A percentile compares a stretch with the other conserved stretches of the same genome.
These are phyloP conservation scores for Mirza zaza DNA, from an alignment of 2,113 vertebrate genomes.

Conservation along the genomic window DNA sequence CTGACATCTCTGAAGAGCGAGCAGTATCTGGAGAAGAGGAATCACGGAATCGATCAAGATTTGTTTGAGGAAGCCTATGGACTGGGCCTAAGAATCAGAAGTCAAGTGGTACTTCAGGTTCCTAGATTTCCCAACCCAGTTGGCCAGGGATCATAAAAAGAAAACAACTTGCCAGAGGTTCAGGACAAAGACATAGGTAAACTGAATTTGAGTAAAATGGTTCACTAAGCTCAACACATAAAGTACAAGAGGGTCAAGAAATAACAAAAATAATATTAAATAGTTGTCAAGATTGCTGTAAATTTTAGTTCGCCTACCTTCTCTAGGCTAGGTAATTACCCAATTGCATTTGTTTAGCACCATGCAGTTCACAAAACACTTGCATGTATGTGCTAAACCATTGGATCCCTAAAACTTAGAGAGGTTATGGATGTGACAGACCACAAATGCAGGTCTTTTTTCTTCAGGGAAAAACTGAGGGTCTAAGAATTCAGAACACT, in stretches of 20 bases:
- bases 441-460: background rate
- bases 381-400: background rate
- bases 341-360: background rate
- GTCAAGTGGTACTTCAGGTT: background rate
- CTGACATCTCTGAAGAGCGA: background rate
- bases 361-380: background rate
- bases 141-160: background rate
- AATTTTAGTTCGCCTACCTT: background rate
- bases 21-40: background rate
- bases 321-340: background rate
- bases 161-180: too few species aligned
- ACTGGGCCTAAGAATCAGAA: background rate
- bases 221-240: background rate
- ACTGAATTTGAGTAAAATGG: background rate
- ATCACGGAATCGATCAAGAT: background rate
- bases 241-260: conserved; percentile 3
- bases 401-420: background rate
- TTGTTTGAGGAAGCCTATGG: background rate
- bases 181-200: background rate
- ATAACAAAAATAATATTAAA: background rate
- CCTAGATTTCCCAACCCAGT: background rate
- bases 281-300: background rate
- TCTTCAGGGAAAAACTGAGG: background rate
- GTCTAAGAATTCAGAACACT: background rate
- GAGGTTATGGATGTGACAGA: background rate